phyloP scores from a whole-genome alignment of 2,888 invertebrate species.

The Hydriomena furcata region DNA sequence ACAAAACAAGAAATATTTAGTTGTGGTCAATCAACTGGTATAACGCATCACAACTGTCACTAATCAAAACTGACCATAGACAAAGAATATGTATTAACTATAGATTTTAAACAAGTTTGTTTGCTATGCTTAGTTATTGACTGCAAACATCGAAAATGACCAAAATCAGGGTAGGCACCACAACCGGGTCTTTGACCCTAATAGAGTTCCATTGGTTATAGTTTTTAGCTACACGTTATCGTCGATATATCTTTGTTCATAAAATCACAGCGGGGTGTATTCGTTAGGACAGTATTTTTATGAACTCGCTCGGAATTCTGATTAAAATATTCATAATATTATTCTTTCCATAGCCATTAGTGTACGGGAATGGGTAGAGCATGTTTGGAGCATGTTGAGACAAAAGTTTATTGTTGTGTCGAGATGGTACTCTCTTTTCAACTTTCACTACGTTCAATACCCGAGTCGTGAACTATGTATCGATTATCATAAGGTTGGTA shows the following conservation, averaged over 20 bases:
- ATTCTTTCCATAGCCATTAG: slow-evolving; percentile 68
- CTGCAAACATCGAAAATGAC: too few species aligned
- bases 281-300: slow-evolving; percentile 78
- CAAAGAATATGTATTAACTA: too few species aligned
- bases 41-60: too few species aligned
- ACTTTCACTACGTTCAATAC: slow-evolving; percentile 26
- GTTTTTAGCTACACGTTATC: slow-evolving; percentile 54
- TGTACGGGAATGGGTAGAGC: slow-evolving; percentile 34
- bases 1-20: too few species aligned
- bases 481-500: slow-evolving; percentile 9
- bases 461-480: neutral
- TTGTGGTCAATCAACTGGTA: too few species aligned
- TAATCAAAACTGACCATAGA: too few species aligned
- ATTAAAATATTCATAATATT: slow-evolving; percentile 75
- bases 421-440: slow-evolving; percentile 32
- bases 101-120: too few species aligned
- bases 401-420: slow-evolving; percentile 47
- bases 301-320: slow-evolving; percentile 74
- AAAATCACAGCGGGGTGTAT: slow-evolving; percentile 73
- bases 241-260: slow-evolving; percentile 76
- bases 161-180: too few species aligned
- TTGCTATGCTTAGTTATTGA: too few species aligned
- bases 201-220: slow-evolving; percentile 48
- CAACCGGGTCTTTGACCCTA: too few species aligned
- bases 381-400: slow-evolving; percentile 39